phyloP scores from a whole-genome alignment of 2,113 vertebrate species.

The Tragulus kanchil region DNA sequence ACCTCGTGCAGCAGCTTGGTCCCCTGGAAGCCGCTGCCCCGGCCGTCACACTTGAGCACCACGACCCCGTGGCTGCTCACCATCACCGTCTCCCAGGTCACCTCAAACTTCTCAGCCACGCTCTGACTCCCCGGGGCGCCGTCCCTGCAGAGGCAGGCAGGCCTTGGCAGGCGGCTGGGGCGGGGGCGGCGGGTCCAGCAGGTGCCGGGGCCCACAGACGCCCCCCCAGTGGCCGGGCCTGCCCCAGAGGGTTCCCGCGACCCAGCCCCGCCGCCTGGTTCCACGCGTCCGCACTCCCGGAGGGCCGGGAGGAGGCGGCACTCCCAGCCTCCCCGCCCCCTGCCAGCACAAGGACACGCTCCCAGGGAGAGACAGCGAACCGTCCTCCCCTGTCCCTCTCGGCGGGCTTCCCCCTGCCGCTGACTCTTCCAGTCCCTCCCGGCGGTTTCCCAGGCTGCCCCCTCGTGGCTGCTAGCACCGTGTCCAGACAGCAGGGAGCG shows the following conservation, averaged over 20 bases:
- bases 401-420: neutral
- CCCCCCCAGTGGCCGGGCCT: no score
- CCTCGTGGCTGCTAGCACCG: no score
- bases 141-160: conserved; percentile 87
- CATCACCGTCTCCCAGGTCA: conserved; percentile 95
- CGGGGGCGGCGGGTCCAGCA: fast-evolving
- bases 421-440: fast-evolving
- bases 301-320: neutral
- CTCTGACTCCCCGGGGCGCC: conserved; percentile 94
- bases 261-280: fast-evolving
- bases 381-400: neutral
- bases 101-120: conserved; percentile 92
- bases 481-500: no score
- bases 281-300: fast-evolving
- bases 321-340: neutral
- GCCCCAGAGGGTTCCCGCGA: neutral
- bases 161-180: fast-evolving
- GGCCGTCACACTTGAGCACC: conserved; percentile 93
- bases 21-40: conserved; percentile 96
- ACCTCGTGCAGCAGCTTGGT: conserved; percentile 95
- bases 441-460: no score
- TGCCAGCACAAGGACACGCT: neutral
- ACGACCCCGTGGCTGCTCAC: conserved; percentile 94
- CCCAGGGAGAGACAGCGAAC: neutral
- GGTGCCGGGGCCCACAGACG: fast-evolving